These are phyloP conservation scores for Syrphus vitripennis DNA, from an alignment of 2,888 invertebrate species.

Conservation along the genomic window DNA sequence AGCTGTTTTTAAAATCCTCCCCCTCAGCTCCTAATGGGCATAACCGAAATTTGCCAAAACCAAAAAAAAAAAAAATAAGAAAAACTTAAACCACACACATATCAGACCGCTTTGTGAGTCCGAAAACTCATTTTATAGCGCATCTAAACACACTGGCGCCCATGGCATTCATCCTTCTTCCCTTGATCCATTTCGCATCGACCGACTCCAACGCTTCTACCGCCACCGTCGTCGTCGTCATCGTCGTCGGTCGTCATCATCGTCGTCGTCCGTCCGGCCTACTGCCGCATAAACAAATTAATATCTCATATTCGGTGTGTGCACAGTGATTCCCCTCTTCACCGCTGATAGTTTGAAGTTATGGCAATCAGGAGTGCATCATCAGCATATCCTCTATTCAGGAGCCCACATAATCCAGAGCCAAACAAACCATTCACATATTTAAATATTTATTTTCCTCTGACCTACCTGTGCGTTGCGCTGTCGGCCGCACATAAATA, in stretches of 20 bases:
- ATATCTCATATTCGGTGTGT: constrained; percentile 63
- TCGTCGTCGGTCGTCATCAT: neutral
- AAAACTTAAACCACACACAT: neutral
- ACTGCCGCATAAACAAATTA: constrained; percentile 68
- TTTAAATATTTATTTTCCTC: neutral
- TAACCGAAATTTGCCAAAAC: constrained; percentile 24
- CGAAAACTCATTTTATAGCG: constrained; percentile 35
- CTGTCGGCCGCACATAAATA: constrained; percentile 54
- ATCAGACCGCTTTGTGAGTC: constrained; percentile 7
- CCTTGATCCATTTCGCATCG: constrained; percentile 54
- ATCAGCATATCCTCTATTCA: constrained; percentile 37
- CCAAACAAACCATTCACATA: neutral
- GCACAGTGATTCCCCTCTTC: constrained; percentile 6
- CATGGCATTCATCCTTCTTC: constrained; percentile 44
- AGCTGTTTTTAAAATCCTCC: constrained; percentile 44
- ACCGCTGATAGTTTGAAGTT: neutral
- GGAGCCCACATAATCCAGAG: constrained; percentile 55
- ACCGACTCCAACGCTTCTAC: neutral
- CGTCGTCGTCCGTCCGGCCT: constrained; percentile 3
- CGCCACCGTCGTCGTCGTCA: too few relatives aligned
- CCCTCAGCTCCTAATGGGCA: constrained; percentile 22
- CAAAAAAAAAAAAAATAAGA: neutral
- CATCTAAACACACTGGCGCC: constrained; percentile 69
- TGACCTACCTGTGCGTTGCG: constrained; percentile 60
- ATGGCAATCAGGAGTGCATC: constrained; percentile 21